Percentiles rank a stretch among this genome's conserved stretches.
phyloP scores from a whole-genome alignment of 1,140 invertebrate genomes.

The Camponotus vicinus region DNA sequence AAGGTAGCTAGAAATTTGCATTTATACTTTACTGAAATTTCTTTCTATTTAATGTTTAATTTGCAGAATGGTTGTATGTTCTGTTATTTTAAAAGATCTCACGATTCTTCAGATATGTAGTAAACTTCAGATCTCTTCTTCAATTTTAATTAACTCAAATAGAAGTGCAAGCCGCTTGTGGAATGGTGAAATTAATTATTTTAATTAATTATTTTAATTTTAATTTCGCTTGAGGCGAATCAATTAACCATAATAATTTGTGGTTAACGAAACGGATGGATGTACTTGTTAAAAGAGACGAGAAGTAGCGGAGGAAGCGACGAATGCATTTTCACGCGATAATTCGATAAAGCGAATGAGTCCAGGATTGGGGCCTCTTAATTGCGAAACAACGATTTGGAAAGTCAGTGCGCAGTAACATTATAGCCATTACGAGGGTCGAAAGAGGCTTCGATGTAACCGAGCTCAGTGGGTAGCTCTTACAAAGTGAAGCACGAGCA shows the following conservation, averaged over 20 bases:
- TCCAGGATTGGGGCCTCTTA: constrained; percentile 6
- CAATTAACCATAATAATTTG: constrained; percentile 44
- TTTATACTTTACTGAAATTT: background rate
- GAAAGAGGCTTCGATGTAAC: background rate
- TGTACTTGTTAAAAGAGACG: background rate
- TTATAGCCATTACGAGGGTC: constrained; percentile 21
- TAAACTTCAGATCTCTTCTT: background rate
- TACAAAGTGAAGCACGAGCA: constrained; percentile 43
- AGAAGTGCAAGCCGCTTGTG: constrained; percentile 12
- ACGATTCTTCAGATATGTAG: background rate
- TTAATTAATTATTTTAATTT: constrained; percentile 53
- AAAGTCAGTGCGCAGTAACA: constrained; percentile 29
- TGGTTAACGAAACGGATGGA: background rate
- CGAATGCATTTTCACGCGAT: constrained; percentile 7
- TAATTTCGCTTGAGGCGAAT: constrained; percentile 27
- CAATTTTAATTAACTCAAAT: constrained; percentile 14
- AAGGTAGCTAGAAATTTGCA: background rate
- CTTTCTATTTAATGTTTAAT: background rate
- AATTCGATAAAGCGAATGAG: constrained; percentile 28
- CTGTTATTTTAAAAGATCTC: constrained; percentile 18
- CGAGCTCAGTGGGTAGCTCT: constrained; percentile 16
- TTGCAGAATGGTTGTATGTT: constrained; percentile 1
- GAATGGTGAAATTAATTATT: constrained; percentile 52
- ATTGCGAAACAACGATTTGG: constrained; percentile 27
- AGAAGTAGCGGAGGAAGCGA: background rate